Evolutionary conservation across 2,113 vertebrate species (phyloP).

Genomic region (Phoenicopterus ruber): DNA sequence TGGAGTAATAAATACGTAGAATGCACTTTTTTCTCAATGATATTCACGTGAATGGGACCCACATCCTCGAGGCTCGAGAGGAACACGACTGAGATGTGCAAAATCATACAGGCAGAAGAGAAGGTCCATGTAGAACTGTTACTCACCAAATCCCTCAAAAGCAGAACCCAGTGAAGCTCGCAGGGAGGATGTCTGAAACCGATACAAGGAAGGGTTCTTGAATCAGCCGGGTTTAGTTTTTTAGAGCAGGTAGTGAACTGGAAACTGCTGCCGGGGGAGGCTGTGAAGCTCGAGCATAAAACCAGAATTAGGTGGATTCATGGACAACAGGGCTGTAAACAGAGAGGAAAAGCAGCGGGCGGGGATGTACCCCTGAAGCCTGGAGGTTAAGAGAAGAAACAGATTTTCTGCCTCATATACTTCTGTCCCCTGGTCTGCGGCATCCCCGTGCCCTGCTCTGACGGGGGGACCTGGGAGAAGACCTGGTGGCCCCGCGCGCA

Average conservation of each 20-base stretch:
- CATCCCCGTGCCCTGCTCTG: neutral
- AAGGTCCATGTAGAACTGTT: rapidly evolving
- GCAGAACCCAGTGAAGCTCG: neutral
- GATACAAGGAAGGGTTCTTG: neutral
- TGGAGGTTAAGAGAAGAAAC: neutral
- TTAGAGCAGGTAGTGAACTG: neutral
- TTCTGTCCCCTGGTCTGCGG: neutral
- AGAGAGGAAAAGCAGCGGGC: neutral
- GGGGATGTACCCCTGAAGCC: rapidly evolving
- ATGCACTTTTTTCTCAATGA: neutral
- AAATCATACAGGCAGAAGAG: neutral
- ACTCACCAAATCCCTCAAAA: neutral
- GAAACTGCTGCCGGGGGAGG: neutral
- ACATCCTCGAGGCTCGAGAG: neutral
- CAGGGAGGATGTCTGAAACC: neutral
- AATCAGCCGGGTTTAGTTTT: rapidly evolving
- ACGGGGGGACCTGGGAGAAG: too few species aligned
- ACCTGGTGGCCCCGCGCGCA: too few species aligned
- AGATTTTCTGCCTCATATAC: neutral
- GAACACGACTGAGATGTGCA: rapidly evolving
- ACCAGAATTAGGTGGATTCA: neutral
- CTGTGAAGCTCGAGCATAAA: neutral
- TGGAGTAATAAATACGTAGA: rapidly evolving
- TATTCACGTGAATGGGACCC: neutral
- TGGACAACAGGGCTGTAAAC: neutral